These are phyloP conservation scores for Oophaga sylvatica DNA, from an alignment of 2,797 vertebrate species.

Conservation along the genomic window DNA sequence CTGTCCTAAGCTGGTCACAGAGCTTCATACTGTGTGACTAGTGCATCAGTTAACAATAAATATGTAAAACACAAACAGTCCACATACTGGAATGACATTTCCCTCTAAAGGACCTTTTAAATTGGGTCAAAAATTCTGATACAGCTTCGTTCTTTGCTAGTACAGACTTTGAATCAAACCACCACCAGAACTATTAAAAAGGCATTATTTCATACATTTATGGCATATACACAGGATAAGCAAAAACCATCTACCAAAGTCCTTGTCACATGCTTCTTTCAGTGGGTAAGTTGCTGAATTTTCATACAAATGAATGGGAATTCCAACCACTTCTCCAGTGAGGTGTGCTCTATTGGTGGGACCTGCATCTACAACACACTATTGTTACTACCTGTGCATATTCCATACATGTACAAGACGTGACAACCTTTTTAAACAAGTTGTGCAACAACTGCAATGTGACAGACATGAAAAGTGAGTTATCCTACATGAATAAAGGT, in stretches of 20 bases:
- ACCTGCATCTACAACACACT: too few relatives aligned
- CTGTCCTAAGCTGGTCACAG: slow-evolving; percentile 27
- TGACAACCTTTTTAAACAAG: not conserved
- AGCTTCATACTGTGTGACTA: slow-evolving; percentile 34
- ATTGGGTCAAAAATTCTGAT: not conserved
- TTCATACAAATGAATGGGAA: too few relatives aligned
- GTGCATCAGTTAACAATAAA: slow-evolving; percentile 42
- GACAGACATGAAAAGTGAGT: not conserved
- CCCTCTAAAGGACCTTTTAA: not conserved
- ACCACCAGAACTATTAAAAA: not conserved
- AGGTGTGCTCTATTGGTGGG: too few relatives aligned
- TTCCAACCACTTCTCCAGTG: too few relatives aligned
- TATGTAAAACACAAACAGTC: not conserved
- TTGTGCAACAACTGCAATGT: not conserved
- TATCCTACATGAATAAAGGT: not conserved
- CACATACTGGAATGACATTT: not conserved
- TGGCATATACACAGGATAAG: too few relatives aligned
- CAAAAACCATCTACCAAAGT: too few relatives aligned
- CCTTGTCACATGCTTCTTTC: too few relatives aligned
- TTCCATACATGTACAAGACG: too few relatives aligned
- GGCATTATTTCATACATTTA: too few relatives aligned
- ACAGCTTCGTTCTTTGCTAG: not conserved
- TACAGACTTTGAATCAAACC: not conserved
- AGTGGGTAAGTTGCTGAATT: too few relatives aligned
- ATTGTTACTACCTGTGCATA: too few relatives aligned